phyloP scores from a whole-genome alignment of 23 tunicate genomes.

The Aplidium turbinatum region DNA sequence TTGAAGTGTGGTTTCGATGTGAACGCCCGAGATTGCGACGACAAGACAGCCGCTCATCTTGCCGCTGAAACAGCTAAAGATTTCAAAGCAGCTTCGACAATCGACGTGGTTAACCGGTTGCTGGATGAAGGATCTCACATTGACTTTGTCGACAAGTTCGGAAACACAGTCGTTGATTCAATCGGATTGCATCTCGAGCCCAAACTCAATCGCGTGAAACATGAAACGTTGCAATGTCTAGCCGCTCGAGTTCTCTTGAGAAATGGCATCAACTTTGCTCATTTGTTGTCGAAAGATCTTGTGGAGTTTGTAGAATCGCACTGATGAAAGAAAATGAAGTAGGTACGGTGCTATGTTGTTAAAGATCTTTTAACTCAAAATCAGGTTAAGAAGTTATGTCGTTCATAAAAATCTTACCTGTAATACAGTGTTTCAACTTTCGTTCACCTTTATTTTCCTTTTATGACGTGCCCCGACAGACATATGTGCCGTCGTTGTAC shows the following conservation, averaged over 20 bases:
- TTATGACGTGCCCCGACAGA: no score
- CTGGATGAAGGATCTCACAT: slow-evolving; percentile 50
- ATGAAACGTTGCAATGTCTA: slow-evolving; percentile 67
- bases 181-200: slow-evolving; percentile 8
- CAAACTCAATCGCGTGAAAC: slow-evolving; percentile 31
- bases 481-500: no score
- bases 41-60: slow-evolving; percentile 59
- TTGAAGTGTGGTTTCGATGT: slow-evolving; percentile 66
- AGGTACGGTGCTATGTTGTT: no score
- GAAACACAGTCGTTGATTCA: slow-evolving; percentile 31
- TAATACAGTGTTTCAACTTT: no score
- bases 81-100: slow-evolving; percentile 15
- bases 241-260: slow-evolving; percentile 54
- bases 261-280: not conserved
- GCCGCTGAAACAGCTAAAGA: slow-evolving; percentile 54
- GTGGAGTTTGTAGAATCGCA: slow-evolving; percentile 20
- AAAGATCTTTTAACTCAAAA: no score
- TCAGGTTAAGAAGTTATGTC: no score
- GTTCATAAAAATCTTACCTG: no score
- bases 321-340: no score
- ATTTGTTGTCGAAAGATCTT: not conserved
- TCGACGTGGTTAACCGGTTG: slow-evolving; percentile 38
- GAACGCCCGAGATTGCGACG: slow-evolving; percentile 67
- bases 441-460: no score
- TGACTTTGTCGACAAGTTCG: slow-evolving; percentile 45